These are phyloP conservation scores for Condylostylus longicornis DNA, from an alignment of 1,140 invertebrate species.

Conservation along the genomic window DNA sequence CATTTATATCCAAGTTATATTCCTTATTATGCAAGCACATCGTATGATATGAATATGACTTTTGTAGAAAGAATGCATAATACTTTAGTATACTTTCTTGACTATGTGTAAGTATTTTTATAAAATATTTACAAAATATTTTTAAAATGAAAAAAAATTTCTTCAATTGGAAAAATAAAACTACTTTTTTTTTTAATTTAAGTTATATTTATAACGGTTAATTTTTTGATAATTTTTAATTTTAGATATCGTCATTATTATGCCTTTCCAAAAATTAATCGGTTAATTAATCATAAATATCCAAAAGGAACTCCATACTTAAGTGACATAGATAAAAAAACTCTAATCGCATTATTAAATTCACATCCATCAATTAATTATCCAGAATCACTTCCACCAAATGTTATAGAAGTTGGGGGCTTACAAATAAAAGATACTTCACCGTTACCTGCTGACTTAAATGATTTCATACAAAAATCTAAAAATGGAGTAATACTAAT, in stretches of 20 bases:
- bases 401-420: slow-evolving; percentile 39
- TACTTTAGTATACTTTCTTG: slow-evolving; percentile 12
- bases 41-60: slow-evolving; percentile 13
- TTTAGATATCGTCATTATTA: not conserved
- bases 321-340: slow-evolving; percentile 2
- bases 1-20: slow-evolving; percentile 14
- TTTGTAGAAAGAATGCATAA: slow-evolving; percentile 22
- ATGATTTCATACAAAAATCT: slow-evolving; percentile 16
- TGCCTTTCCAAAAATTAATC: not conserved
- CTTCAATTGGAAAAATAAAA: too few species aligned
- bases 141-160: not conserved
- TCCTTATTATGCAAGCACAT: slow-evolving; percentile 15
- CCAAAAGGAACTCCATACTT: not conserved
- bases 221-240: too few species aligned
- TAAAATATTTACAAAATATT: too few species aligned
- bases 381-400: slow-evolving; percentile 33
- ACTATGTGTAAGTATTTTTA: slow-evolving; percentile 16
- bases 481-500: slow-evolving; percentile 23
- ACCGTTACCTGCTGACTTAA: slow-evolving; percentile 18
- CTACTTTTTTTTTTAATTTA: not conserved
- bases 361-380: slow-evolving; percentile 31
- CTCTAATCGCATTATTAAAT: slow-evolving; percentile 31
- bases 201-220: too few species aligned
- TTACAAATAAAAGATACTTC: too few species aligned
- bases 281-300: not conserved